These are phyloP conservation scores for Channa maculata DNA, from an alignment of 2,113 vertebrate species.

Conservation along the genomic window DNA sequence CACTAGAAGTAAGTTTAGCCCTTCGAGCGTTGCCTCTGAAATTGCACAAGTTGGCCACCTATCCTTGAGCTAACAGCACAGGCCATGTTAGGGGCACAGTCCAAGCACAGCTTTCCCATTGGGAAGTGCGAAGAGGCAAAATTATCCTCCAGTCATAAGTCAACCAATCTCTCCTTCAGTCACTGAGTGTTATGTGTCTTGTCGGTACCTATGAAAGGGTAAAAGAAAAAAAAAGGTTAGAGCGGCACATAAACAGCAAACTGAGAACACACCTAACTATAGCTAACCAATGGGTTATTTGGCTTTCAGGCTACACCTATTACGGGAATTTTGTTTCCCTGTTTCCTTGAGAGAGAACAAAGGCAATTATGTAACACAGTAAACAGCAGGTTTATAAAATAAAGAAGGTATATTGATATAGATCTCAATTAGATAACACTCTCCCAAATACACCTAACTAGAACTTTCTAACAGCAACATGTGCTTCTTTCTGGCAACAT, in stretches of 20 bases:
- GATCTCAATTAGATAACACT: neutral
- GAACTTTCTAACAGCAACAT: too few relatives aligned
- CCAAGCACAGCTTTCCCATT: conserved; percentile 23
- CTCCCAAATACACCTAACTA: neutral
- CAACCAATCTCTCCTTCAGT: conserved; percentile 54
- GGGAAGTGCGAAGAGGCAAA: conserved; percentile 48
- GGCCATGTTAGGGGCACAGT: conserved; percentile 39
- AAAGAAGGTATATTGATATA: neutral
- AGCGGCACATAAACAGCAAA: neutral
- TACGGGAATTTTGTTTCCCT: neutral
- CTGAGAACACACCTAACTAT: neutral
- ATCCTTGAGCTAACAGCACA: conserved; percentile 33
- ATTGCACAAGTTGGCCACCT: conserved; percentile 66
- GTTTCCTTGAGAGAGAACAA: neutral
- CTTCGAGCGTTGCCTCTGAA: conserved; percentile 67
- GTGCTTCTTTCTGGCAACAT: neutral
- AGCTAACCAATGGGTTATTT: neutral
- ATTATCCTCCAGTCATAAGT: conserved; percentile 63
- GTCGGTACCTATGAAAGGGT: conserved; percentile 72
- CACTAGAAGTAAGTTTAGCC: conserved; percentile 64
- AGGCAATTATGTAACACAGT: neutral
- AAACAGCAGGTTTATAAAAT: neutral
- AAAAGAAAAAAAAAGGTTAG: conserved; percentile 7
- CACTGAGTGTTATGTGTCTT: conserved; percentile 76
- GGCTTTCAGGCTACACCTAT: conserved; percentile 21